phyloP scores from a whole-genome alignment of 2,113 vertebrate species.

The Melanocharis versteri region DNA sequence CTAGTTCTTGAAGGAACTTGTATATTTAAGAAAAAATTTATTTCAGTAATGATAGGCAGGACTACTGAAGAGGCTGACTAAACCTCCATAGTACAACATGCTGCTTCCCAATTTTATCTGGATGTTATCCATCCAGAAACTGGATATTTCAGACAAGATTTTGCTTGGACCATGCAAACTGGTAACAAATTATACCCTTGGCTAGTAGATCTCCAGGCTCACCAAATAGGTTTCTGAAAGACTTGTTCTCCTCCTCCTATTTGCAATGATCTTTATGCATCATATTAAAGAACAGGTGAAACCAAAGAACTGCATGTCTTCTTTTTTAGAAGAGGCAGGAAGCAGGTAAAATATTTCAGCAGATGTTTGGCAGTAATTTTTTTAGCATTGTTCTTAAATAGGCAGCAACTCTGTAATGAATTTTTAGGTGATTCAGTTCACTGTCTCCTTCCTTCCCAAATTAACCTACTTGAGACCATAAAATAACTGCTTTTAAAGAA shows the following conservation, averaged over 20 bases:
- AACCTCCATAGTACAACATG: not conserved
- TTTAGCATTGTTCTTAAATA: not conserved
- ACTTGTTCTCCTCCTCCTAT: not conserved
- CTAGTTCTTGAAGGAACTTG: not conserved
- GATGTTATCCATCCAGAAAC: not conserved
- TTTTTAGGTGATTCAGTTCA: not conserved
- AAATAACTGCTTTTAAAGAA: not conserved
- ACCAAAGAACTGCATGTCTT: not conserved
- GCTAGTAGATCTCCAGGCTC: not conserved
- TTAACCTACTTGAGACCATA: not conserved
- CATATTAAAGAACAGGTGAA: not conserved
- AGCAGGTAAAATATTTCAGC: not conserved
- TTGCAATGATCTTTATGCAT: not conserved
- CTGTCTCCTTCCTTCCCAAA: not conserved
- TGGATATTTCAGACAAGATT: not conserved
- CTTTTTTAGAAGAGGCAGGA: not conserved
- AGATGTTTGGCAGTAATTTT: not conserved
- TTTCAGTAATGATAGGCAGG: not conserved
- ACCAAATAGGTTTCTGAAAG: not conserved
- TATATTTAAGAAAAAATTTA: not conserved
- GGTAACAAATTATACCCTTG: not conserved
- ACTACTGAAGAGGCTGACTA: not conserved
- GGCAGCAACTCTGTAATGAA: accelerated
- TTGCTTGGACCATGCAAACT: not conserved
- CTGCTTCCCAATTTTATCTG: not conserved